Base-by-base conservation (phyloP, 2,797 vertebrate genomes). In the Tinamus major region DNA sequence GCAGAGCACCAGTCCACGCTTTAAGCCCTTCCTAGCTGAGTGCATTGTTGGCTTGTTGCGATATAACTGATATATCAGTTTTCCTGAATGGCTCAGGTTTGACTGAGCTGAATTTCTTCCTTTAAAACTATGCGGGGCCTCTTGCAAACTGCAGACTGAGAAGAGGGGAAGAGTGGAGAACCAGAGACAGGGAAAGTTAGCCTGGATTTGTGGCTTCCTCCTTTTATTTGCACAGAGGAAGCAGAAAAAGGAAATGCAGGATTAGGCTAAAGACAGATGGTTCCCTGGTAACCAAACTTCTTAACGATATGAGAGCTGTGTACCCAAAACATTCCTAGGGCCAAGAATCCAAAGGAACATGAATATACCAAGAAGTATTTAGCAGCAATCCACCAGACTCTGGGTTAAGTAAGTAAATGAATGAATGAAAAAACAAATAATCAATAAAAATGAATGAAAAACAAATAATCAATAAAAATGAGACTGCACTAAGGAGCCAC, bases 111-210 rank as follows among this genome's bases (percentile, higher is more conserved):
- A 31, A 46, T 21, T 58, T 21, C 26, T 42, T 53, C 48, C 23
- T 58, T 49, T 20, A 56, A 78, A 69, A 80, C 23, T 17, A 1
- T 1, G 2, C 13, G 46, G 19, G 65, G 5, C 3, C 6, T 65
- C 20, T 64, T 74, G 13, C 7, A 77, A 51, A 13, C 18, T 69
- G 17, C 10, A 46, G 8, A 23, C 68, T 78, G 51, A 68, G 37
- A 56, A 77, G 41, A 58, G 6, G 12, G 4, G 18, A 26, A 93
- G 85, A 41, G 2, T n/a, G 11, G 16, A 88, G 46, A 35, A 62
- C 7, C 3, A 64, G 8, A 59, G 21, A 0, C 53, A 31, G 0
- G 2, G 27, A 35, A 24, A 1, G 10, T 75, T 56, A n/a, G 31
- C 23, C 6, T 76, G 10, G 13, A 39, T 35, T 80, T 35, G 8